phyloP scores from a whole-genome alignment of 2,797 vertebrate species.

The Cossypha caffra region DNA sequence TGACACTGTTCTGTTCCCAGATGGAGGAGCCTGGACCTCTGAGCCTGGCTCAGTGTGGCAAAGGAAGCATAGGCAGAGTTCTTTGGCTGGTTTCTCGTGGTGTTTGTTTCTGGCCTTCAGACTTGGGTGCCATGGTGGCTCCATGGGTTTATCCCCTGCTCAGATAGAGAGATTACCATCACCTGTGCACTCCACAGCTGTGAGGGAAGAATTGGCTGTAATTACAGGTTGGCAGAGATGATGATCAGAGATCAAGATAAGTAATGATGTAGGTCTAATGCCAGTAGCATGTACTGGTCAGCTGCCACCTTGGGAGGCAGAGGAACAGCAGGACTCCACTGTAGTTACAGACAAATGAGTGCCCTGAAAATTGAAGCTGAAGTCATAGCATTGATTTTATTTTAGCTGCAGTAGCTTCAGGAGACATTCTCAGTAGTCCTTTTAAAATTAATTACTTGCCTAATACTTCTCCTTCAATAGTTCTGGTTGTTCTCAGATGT shows the following conservation, averaged over 20 bases:
- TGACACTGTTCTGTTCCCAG: neutral
- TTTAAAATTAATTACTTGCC: neutral
- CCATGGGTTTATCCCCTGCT: neutral
- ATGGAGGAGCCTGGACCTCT: neutral
- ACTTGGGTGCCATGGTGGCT: neutral
- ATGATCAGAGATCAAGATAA: neutral
- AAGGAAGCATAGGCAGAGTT: neutral
- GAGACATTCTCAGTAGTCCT: neutral
- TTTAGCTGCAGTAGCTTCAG: neutral
- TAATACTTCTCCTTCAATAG: neutral
- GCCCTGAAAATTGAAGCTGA: neutral
- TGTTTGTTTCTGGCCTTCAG: neutral
- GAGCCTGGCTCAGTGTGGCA: neutral
- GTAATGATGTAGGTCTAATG: neutral
- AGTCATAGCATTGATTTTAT: neutral
- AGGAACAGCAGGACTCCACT: neutral
- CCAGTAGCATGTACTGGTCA: neutral
- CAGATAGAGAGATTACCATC: neutral
- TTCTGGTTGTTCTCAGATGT: neutral
- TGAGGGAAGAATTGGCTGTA: neutral
- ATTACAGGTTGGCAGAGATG: slow-evolving; percentile 20
- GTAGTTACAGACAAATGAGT: neutral
- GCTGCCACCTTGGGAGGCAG: neutral
- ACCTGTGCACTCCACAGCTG: neutral
- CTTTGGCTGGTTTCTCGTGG: neutral